Evolutionary conservation across 2,113 vertebrate species (phyloP).

Genomic region (Hemiscyllium ocellatum): DNA sequence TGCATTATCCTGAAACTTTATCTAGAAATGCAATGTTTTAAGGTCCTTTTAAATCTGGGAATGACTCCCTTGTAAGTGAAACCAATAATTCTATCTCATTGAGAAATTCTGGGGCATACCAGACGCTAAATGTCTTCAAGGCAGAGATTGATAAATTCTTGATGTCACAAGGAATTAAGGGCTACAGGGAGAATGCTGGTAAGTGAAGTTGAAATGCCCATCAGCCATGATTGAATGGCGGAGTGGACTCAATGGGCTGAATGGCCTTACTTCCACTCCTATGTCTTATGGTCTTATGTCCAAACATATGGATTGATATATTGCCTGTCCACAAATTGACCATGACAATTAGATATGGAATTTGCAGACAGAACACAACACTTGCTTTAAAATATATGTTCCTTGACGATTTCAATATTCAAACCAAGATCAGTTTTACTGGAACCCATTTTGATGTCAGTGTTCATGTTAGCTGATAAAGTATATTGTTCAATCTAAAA

Average conservation of each 20-base stretch:
- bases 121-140: no score
- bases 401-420: neutral
- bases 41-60: neutral
- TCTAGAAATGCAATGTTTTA: neutral
- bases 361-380: neutral
- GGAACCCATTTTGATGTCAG: neutral
- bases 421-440: neutral
- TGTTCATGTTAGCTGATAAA: conserved; percentile 8
- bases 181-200: no score
- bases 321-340: neutral
- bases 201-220: no score
- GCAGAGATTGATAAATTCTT: no score
- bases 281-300: no score
- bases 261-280: no score
- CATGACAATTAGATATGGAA: neutral
- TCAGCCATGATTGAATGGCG: no score
- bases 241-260: no score
- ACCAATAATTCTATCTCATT: neutral
- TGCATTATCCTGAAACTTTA: neutral
- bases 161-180: no score
- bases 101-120: neutral
- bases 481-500: neutral
- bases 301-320: neutral
- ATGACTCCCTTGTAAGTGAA: neutral
- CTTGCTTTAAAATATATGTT: neutral